Evolutionary conservation across 2,888 invertebrate species (phyloP).

Genomic region (Drosophila anceps): DNA sequence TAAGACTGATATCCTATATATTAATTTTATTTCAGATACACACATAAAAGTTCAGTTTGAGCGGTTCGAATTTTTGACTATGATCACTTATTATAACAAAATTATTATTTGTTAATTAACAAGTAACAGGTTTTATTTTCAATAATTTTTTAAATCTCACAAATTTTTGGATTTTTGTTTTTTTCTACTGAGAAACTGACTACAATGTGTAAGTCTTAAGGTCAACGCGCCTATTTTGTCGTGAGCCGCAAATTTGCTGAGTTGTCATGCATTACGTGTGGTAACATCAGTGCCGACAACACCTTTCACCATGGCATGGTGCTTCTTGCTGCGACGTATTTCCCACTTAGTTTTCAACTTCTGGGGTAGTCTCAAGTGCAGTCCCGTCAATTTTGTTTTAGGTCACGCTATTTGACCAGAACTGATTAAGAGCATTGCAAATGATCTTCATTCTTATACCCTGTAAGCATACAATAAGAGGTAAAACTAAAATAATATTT

Average conservation of each 20-base stretch:
- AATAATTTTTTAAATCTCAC: not conserved
- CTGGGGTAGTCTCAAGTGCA: conserved; percentile 37
- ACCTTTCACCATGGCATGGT: conserved; percentile 44
- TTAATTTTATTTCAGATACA: not conserved
- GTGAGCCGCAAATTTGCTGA: conserved; percentile 29
- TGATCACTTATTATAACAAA: not conserved
- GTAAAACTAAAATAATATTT: not conserved
- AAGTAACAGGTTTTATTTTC: no score
- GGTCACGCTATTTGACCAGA: conserved; percentile 70
- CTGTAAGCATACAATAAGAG: not conserved
- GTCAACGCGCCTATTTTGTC: conserved; percentile 62
- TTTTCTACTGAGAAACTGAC: not conserved
- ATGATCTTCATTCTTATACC: conserved; percentile 16
- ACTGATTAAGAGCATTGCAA: conserved; percentile 15
- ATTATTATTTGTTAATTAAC: no score
- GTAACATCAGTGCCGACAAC: conserved; percentile 38
- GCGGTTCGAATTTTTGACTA: no score
- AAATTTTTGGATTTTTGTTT: not conserved
- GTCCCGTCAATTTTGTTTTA: conserved; percentile 49
- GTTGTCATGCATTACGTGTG: conserved; percentile 30
- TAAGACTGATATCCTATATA: no score
- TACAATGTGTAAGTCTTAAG: conserved; percentile 41
- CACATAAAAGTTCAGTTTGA: not conserved
- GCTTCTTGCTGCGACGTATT: conserved; percentile 38
- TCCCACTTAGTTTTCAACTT: conserved; percentile 66